Evolutionary conservation across 2,888 invertebrate genomes (phyloP).

Genomic region (Sycophila texana): DNA sequence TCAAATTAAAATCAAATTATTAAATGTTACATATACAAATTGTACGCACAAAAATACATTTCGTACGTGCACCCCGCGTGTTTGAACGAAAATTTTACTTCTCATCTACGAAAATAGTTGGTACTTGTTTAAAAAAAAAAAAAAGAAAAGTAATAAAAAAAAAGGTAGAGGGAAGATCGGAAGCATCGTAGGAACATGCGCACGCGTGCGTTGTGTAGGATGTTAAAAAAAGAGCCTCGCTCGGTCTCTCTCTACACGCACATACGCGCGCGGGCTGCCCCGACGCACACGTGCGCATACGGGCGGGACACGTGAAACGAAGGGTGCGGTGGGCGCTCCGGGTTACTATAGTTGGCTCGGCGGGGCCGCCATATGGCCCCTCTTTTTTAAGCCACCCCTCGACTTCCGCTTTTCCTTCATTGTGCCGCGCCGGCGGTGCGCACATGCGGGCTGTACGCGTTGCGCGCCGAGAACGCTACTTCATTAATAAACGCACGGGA

Average conservation of each 20-base stretch:
- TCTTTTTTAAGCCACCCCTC: conserved; percentile 47
- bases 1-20: no score
- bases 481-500: no score
- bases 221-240: conserved; percentile 47
- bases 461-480: background rate
- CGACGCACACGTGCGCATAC: background rate
- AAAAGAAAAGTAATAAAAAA: conserved; percentile 6
- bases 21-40: no score
- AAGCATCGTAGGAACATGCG: background rate
- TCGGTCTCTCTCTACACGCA: conserved; percentile 4
- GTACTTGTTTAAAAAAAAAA: background rate
- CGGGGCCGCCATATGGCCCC: conserved; percentile 52
- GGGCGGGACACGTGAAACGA: conserved; percentile 20
- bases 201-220: background rate
- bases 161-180: background rate
- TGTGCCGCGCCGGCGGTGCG: conserved; percentile 2
- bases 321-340: conserved; percentile 37
- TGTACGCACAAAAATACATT: no score
- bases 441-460: background rate
- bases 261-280: background rate
- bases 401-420: conserved; percentile 50
- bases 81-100: background rate
- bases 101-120: no score
- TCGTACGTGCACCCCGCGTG: no score
- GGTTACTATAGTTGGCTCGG: conserved; percentile 40